These are phyloP conservation scores for Enhydra lutris DNA, from an alignment of 2,113 vertebrate genomes.

Conservation along the genomic window DNA sequence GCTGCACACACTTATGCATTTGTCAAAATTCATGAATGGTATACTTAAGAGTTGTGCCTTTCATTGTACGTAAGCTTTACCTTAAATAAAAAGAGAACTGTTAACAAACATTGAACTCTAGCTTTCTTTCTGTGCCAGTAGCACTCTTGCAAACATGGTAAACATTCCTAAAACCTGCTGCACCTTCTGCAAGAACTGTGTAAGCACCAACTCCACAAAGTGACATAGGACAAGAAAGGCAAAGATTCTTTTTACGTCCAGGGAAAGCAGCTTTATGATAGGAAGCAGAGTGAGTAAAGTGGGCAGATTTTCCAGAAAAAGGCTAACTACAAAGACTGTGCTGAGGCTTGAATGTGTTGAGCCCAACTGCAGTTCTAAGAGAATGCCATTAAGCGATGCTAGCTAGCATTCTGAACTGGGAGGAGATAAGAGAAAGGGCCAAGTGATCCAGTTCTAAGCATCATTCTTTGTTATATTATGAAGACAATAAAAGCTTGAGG, in stretches of 20 bases:
- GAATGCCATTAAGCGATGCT: background rate
- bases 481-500: background rate
- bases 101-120: background rate
- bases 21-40: background rate
- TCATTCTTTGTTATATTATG: background rate
- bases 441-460: background rate
- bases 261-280: background rate
- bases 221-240: background rate
- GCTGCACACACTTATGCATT: background rate
- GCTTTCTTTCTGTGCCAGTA: background rate
- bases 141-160: background rate
- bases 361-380: background rate
- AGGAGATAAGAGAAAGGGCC: background rate
- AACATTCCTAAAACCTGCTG: too few species aligned
- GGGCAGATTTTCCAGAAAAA: background rate
- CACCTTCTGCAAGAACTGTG: background rate
- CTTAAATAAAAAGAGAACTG: background rate
- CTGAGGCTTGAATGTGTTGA: background rate
- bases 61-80: background rate
- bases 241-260: background rate
- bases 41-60: background rate
- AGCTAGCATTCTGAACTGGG: background rate
- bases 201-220: background rate
- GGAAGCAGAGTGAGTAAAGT: background rate
- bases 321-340: background rate